Conservation (phyloP, 1,140 invertebrate genomes). For the Neodiprion virginianus region DNA sequence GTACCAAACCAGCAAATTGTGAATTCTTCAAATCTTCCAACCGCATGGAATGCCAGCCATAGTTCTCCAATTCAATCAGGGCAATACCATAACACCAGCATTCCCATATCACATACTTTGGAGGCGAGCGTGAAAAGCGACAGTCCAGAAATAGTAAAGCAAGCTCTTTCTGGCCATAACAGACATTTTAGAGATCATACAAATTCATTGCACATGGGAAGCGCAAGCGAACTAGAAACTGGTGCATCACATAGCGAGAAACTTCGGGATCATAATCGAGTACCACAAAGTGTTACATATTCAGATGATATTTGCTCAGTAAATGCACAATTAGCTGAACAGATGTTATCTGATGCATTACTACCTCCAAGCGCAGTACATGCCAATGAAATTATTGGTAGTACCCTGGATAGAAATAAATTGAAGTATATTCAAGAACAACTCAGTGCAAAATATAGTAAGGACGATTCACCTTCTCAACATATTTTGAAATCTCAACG, state of each 20-base stretch:
- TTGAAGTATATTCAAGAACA: slow-evolving; percentile 50
- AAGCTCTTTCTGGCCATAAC: not conserved
- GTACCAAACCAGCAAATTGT: not conserved
- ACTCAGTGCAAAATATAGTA: slow-evolving; percentile 47
- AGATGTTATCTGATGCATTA: slow-evolving; percentile 46
- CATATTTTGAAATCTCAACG: slow-evolving; percentile 9
- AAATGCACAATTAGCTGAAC: slow-evolving; percentile 37
- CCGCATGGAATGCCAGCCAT: not conserved
- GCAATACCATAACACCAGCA: not conserved
- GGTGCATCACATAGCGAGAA: not conserved
- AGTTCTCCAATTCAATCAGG: not conserved
- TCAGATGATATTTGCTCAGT: not conserved
- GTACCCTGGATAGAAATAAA: slow-evolving; percentile 46
- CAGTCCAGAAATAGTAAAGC: not conserved
- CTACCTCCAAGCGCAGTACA: slow-evolving; percentile 45
- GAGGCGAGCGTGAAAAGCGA: not conserved
- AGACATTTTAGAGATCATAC: not conserved
- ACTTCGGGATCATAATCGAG: not conserved
- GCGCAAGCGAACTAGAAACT: not conserved
- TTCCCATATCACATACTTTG: not conserved
- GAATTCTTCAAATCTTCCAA: not conserved
- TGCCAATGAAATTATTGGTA: slow-evolving; percentile 47
- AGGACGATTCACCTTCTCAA: slow-evolving; percentile 27
- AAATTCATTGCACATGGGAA: not conserved
- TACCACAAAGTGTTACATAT: not conserved